Evolutionary conservation across 2,113 vertebrate genomes (phyloP).

Genomic region (Microtus richardsoni): DNA sequence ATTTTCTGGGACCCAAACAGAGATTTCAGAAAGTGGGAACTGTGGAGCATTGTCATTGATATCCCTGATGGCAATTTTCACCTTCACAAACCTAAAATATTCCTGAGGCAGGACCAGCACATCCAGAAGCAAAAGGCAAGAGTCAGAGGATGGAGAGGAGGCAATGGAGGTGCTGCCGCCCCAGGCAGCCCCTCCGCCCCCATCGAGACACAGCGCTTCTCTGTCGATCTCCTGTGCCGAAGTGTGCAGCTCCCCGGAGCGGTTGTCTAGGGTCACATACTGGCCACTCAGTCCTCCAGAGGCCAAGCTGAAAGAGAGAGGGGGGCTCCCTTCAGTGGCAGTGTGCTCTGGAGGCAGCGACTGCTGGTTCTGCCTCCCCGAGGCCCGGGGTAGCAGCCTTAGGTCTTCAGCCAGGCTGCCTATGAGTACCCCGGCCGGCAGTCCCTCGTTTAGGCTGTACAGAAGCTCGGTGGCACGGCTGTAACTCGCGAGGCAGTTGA

Average conservation of each 20-base stretch:
- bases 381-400: slow-evolving; percentile 86
- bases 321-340: slow-evolving; percentile 77
- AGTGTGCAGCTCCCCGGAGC: slow-evolving; percentile 93
- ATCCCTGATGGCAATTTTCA: slow-evolving; percentile 95
- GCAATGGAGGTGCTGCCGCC: slow-evolving; percentile 67
- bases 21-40: slow-evolving; percentile 93
- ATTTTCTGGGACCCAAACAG: slow-evolving; percentile 94
- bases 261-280: slow-evolving; percentile 94
- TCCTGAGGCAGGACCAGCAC: slow-evolving; percentile 96
- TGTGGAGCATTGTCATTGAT: slow-evolving; percentile 95
- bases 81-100: slow-evolving; percentile 96
- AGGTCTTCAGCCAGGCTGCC: slow-evolving; percentile 94
- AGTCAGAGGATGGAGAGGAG: slow-evolving; percentile 79
- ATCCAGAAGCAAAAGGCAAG: slow-evolving; percentile 93
- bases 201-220: slow-evolving; percentile 91
- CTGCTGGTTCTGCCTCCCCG: neutral
- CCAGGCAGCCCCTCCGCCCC: slow-evolving; percentile 80
- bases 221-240: slow-evolving; percentile 94
- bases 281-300: slow-evolving; percentile 91
- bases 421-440: slow-evolving; percentile 93
- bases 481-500: slow-evolving; percentile 94
- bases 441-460: slow-evolving; percentile 97
- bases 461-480: slow-evolving; percentile 94
- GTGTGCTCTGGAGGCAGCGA: accelerated
- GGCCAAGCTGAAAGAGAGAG: slow-evolving; percentile 93